Conservation (phyloP, 2,888 invertebrate species). For the Cheilosia pagana region DNA sequence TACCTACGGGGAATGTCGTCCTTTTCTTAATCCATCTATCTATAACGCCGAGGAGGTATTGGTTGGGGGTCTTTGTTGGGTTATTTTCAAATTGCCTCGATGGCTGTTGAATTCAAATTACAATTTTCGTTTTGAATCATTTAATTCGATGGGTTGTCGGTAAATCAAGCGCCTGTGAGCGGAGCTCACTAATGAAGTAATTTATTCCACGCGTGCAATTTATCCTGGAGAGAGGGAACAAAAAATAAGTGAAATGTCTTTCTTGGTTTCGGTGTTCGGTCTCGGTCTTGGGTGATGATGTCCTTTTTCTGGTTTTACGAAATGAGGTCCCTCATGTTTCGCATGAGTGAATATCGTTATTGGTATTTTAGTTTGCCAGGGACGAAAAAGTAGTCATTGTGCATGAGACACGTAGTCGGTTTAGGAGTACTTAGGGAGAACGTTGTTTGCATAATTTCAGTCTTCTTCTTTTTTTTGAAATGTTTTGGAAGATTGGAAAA, state of each 20-base stretch:
- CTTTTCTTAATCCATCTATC: slow-evolving; percentile 44
- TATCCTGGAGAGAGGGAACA: slow-evolving; percentile 56
- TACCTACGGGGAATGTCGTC: slow-evolving; percentile 27
- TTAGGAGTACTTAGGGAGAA: slow-evolving; percentile 62
- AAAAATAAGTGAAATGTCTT: slow-evolving; percentile 67
- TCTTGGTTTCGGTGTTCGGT: background rate
- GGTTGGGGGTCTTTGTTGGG: slow-evolving; percentile 4
- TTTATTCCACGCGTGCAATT: slow-evolving; percentile 75
- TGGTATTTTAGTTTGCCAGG: slow-evolving; percentile 44
- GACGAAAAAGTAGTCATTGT: slow-evolving; percentile 44
- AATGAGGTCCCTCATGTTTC: slow-evolving; percentile 59
- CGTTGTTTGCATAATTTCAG: slow-evolving; percentile 65
- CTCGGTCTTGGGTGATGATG: slow-evolving; percentile 13
- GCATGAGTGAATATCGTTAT: slow-evolving; percentile 70
- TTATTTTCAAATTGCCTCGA: slow-evolving; percentile 55
- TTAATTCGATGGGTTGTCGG: slow-evolving; percentile 59
- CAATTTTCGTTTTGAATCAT: slow-evolving; percentile 72
- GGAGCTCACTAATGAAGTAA: slow-evolving; percentile 70
- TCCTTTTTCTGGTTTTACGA: slow-evolving; percentile 41
- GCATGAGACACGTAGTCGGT: slow-evolving; percentile 62
- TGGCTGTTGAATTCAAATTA: slow-evolving; percentile 73
- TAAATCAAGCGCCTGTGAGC: slow-evolving; percentile 24
- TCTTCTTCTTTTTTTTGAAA: slow-evolving; percentile 6
- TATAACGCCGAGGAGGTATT: background rate
- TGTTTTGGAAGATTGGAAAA: slow-evolving; percentile 13